Conservation (phyloP, 2,113 vertebrate genomes). For the Tringa solitaria region DNA sequence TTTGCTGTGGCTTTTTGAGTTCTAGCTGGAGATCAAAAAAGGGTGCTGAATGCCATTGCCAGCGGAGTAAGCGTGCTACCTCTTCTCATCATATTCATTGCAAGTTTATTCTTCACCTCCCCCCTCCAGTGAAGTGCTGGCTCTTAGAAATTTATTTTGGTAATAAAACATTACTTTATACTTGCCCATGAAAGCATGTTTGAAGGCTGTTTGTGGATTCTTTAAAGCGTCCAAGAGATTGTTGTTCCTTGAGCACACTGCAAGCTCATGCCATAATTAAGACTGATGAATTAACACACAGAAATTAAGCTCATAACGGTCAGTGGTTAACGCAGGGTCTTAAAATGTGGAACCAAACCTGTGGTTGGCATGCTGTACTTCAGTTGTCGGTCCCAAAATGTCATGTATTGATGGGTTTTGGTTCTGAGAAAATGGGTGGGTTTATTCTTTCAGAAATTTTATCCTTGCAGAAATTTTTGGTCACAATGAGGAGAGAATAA, state of each 20-base stretch:
- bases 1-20: neutral
- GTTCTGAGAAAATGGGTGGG: neutral
- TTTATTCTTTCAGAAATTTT: neutral
- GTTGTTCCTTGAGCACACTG: neutral
- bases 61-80: conserved; percentile 1
- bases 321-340: neutral
- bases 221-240: conserved; percentile 10
- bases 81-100: conserved; percentile 49
- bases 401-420: neutral
- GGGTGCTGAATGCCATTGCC: neutral
- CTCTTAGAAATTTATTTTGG: conserved; percentile 60
- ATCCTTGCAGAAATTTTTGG: neutral
- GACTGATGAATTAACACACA: neutral
- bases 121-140: conserved; percentile 19
- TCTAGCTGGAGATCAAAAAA: conserved; percentile 11
- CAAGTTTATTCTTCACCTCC: conserved; percentile 36
- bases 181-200: conserved; percentile 39
- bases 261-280: neutral
- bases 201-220: conserved; percentile 38
- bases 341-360: neutral
- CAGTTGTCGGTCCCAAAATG: neutral
- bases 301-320: neutral
- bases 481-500: neutral
- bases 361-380: neutral
- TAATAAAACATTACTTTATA: conserved; percentile 63